Evolutionary conservation across 2,113 vertebrate species (phyloP).

Genomic region (Cyanoramphus novaezelandiae): DNA sequence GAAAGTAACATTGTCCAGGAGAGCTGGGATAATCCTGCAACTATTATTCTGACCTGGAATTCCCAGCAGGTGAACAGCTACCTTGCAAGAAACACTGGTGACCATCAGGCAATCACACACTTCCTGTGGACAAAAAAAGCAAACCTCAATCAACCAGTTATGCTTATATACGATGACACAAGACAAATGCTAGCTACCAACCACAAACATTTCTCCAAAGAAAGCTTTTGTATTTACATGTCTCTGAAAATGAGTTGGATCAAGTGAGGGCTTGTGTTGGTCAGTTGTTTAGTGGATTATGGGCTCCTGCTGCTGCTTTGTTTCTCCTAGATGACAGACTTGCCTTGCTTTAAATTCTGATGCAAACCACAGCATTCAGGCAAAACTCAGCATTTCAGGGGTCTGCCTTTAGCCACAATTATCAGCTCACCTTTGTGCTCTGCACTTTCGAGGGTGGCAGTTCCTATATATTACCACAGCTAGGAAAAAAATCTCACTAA

Average conservation of each 20-base stretch:
- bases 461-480: slow-evolving; percentile 48
- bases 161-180: neutral
- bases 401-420: slow-evolving; percentile 22
- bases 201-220: neutral
- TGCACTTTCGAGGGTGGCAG: neutral
- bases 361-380: neutral
- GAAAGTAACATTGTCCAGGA: neutral
- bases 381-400: neutral
- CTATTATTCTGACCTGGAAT: slow-evolving; percentile 54
- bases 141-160: neutral
- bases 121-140: neutral
- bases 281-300: neutral
- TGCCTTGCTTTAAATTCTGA: neutral
- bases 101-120: neutral
- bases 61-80: neutral
- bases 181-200: neutral
- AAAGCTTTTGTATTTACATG: neutral
- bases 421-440: slow-evolving; percentile 25
- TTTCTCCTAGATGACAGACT: neutral
- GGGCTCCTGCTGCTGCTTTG: neutral
- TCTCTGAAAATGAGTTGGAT: neutral
- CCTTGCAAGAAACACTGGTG: neutral
- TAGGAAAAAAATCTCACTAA: neutral
- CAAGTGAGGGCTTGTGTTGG: neutral
- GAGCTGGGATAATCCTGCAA: slow-evolving; percentile 27